Base-by-base conservation (phyloP, 2,797 vertebrate species). In the Silurus lanzhouensis region DNA sequence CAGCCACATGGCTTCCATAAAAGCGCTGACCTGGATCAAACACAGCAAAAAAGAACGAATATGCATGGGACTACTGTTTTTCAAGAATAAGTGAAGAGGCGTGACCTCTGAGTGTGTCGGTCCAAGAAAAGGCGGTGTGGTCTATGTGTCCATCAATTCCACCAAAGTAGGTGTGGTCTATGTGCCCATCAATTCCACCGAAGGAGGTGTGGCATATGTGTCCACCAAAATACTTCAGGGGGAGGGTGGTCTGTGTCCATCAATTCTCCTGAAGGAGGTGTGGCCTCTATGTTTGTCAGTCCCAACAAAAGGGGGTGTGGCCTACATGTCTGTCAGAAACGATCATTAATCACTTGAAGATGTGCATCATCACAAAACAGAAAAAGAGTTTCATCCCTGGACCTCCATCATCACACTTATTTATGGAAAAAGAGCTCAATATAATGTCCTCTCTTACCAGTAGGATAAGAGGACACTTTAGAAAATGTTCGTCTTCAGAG, bases 381-480 rank as follows among this genome's bases (percentile, higher is more conserved):
- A 25, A 64, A 22, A 3, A 80, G 31, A 79, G 58, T 4, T 46
- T 25, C 20, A 3, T 60, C 20, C 22, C 8, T 48, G 22, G 22
- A 6, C 3, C 44, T 48, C 7, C 14, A 57, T 6, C 58, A 81
- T 7, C 61, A 60, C 38, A 31, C 0, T 22, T 74, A 72, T 81
- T 85, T 15, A 14, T 74, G 27, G 58, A 74, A 22, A 27, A 63
- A 61, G 7, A 17, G n/a, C 55, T 78, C 58, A 14, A 13, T 78
- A 78, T 60, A 55, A 74, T 44, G n/a, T 64, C 12, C 20, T 66
- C 60, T 31, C 14, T 25, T 20, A 48, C 19, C 31, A 61, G 31
- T 6, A 61, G 76, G 20, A 80, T 80, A 80, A 80, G 44, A 66
- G 22, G 78, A 66, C 68, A 83, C 38, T 86, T 70, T 17, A 15